Evolutionary conservation across 37 sponge, comb jelly and placozoan species (phyloP).

Genomic region (Halisarca cf. caerulea): DNA sequence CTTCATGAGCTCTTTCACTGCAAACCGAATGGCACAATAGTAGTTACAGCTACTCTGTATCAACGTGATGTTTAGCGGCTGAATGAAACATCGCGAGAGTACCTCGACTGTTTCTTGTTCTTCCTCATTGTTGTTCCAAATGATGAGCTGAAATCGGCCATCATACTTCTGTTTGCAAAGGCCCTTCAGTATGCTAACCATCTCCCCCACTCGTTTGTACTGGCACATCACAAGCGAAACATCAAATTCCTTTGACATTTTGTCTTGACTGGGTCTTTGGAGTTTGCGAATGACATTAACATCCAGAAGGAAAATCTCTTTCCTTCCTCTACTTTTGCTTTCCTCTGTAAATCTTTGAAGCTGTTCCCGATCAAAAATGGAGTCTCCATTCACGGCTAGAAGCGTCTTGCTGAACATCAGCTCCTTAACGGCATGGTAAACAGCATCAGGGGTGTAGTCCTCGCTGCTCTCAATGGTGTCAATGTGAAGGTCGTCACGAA

Average conservation of each 20-base stretch:
- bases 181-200: constrained; percentile 29
- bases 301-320: not conserved
- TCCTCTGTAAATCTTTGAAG: not conserved
- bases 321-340: not conserved
- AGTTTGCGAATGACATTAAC: not conserved
- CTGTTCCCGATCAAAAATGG: not conserved
- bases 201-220: constrained; percentile 51
- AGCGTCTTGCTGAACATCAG: not conserved
- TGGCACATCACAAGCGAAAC: constrained; percentile 48
- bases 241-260: not conserved
- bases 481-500: too few species aligned
- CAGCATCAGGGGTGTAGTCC: not conserved
- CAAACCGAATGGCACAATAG: constrained; percentile 61
- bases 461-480: not conserved
- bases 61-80: constrained; percentile 40
- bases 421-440: not conserved
- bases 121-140: constrained; percentile 71
- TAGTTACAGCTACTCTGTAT: constrained; percentile 65
- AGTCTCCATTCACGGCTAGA: not conserved
- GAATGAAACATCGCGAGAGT: constrained; percentile 21
- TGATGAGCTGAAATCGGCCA: constrained; percentile 47
- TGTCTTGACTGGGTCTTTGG: too few species aligned
- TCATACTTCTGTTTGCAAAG: constrained; percentile 37
- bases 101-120: constrained; percentile 23
- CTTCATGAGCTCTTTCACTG: constrained; percentile 42